Evolutionary conservation across 1,140 invertebrate genomes (phyloP).

Genomic region (Macrobrachium rosenbergii): DNA sequence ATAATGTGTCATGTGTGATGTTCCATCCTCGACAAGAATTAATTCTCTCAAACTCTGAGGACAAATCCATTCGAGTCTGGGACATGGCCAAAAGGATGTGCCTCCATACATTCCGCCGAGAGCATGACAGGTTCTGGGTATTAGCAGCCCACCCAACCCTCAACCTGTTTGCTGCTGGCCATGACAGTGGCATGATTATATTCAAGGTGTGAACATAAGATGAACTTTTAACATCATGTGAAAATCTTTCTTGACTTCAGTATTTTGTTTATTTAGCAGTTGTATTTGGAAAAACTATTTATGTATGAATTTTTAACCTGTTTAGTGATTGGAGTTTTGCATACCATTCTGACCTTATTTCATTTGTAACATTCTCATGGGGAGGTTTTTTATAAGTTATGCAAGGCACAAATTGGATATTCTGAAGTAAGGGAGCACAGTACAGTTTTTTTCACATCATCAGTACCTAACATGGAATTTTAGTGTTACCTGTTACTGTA

Average conservation of each 20-base stretch:
- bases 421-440: no score
- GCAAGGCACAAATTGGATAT: no score
- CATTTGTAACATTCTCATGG: no score
- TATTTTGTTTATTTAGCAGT: no score
- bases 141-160: slow-evolving; percentile 85
- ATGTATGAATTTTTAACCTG: no score
- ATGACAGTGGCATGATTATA: slow-evolving; percentile 93
- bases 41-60: slow-evolving; percentile 95
- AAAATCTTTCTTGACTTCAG: not conserved
- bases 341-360: no score
- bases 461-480: no score
- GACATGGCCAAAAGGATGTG: slow-evolving; percentile 98
- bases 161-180: slow-evolving; percentile 86
- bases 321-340: no score
- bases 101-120: slow-evolving; percentile 93
- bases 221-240: slow-evolving; percentile 26
- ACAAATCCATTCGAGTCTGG: slow-evolving; percentile 98
- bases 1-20: slow-evolving; percentile 98
- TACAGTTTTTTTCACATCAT: no score
- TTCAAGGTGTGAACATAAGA: slow-evolving; percentile 74
- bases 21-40: slow-evolving; percentile 98
- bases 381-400: no score
- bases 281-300: no score
- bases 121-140: slow-evolving; percentile 96
- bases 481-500: no score